A percentile compares a stretch with the other conserved stretches of the same genome.
Evolutionary conservation across 2,888 invertebrate species (phyloP).

Genomic region (Chaetoderma sp.): DNA sequence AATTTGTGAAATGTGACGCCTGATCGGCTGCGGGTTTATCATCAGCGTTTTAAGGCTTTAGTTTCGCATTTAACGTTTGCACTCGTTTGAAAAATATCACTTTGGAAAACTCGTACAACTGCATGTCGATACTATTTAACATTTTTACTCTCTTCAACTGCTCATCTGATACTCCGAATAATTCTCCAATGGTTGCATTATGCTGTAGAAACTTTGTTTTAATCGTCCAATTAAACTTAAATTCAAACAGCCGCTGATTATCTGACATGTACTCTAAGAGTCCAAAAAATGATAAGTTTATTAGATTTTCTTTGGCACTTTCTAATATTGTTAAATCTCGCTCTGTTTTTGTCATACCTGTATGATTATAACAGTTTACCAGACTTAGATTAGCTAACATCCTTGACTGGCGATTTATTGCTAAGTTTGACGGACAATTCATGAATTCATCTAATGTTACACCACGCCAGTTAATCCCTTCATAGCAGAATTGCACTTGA

Average conservation of each 20-base stretch:
- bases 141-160: conserved; percentile 79
- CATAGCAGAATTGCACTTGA: conserved; percentile 80
- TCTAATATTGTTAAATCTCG: conserved; percentile 80
- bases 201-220: conserved; percentile 82
- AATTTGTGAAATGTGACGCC: too few species aligned
- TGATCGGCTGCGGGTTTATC: too few species aligned
- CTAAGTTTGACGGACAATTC: conserved; percentile 91
- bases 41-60: conserved; percentile 10
- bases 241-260: conserved; percentile 68
- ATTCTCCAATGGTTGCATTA: conserved; percentile 88
- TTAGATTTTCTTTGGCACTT: conserved; percentile 94
- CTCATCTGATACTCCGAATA: conserved; percentile 79
- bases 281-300: conserved; percentile 94
- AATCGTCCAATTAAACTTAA: conserved; percentile 61
- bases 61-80: conserved; percentile 34
- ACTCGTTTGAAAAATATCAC: conserved; percentile 80
- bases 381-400: conserved; percentile 97
- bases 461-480: conserved; percentile 77
- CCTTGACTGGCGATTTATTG: conserved; percentile 94
- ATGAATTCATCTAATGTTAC: conserved; percentile 93
- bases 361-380: conserved; percentile 90
- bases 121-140: conserved; percentile 88
- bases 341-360: conserved; percentile 43
- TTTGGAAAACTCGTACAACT: conserved; percentile 93
- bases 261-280: conserved; percentile 92